Evolutionary conservation across 2,888 invertebrate species (phyloP).

Genomic region (Thereva unica): DNA sequence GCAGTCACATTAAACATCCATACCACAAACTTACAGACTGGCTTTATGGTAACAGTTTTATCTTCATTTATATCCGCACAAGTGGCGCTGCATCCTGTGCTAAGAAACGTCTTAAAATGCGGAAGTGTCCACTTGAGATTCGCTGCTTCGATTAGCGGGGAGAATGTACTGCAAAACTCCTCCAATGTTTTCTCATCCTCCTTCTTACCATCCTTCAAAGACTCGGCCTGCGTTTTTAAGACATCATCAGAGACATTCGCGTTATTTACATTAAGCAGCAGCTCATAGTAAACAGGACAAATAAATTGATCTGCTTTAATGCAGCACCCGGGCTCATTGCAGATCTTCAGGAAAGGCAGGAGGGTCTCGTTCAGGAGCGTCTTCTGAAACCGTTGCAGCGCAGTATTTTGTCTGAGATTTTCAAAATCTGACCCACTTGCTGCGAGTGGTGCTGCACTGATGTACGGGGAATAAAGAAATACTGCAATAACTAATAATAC

Average conservation of each 20-base stretch:
- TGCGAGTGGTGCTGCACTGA: no score
- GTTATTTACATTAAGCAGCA: neutral
- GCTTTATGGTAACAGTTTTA: neutral
- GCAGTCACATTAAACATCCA: neutral
- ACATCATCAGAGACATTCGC: neutral
- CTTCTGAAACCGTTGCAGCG: neutral
- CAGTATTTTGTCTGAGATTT: no score
- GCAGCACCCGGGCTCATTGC: neutral
- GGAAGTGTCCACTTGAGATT: neutral
- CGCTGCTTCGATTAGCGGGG: no score
- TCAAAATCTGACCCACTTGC: no score
- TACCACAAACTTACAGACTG: neutral
- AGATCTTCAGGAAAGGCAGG: neutral
- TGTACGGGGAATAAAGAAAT: no score
- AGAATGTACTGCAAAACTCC: no score
- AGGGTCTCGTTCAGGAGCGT: neutral
- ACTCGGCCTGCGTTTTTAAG: neutral
- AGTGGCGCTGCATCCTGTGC: neutral
- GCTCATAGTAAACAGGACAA: slow-evolving; percentile 8
- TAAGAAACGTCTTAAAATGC: neutral
- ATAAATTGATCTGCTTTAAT: neutral
- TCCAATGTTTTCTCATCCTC: neutral
- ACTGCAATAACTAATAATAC: no score
- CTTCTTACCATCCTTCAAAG: neutral
- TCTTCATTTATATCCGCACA: neutral